Conservation (phyloP, 2,888 invertebrate species). For the Pteria penguin region DNA sequence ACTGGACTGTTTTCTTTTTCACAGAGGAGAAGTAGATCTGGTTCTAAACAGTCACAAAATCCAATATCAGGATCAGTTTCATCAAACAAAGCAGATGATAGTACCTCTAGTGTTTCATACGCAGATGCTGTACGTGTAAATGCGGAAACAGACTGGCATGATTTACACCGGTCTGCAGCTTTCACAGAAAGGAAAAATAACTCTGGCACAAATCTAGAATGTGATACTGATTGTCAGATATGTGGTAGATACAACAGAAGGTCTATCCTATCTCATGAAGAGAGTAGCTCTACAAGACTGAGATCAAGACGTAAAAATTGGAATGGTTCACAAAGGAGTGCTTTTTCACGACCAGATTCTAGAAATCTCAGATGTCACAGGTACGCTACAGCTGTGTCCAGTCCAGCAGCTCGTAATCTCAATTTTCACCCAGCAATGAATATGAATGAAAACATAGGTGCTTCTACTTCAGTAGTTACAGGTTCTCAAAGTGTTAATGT, state of each 20-base stretch:
- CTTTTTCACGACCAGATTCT: constrained; percentile 9
- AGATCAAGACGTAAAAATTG: neutral
- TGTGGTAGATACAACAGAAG: constrained; percentile 33
- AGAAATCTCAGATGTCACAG: neutral
- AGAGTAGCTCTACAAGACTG: constrained; percentile 13
- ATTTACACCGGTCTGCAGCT: neutral
- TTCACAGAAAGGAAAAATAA: too few relatives aligned
- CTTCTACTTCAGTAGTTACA: too few relatives aligned
- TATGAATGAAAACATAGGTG: too few relatives aligned
- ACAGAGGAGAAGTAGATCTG: neutral
- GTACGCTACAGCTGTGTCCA: too few relatives aligned
- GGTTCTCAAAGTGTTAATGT: too few relatives aligned
- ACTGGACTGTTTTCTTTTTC: neutral
- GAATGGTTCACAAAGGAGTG: constrained; percentile 6
- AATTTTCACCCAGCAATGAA: too few relatives aligned
- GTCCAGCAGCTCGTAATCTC: too few relatives aligned
- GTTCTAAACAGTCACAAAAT: neutral
- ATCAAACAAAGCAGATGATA: neutral
- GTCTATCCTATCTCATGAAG: neutral
- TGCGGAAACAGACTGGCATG: neutral
- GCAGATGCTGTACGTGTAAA: neutral
- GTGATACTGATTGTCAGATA: constrained; percentile 37
- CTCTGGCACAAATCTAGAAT: constrained; percentile 16
- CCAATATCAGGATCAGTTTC: neutral
- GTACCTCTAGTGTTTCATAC: neutral